These are phyloP conservation scores for Setophaga kirtlandii DNA, from an alignment of 2,113 vertebrate species.

Conservation along the genomic window DNA sequence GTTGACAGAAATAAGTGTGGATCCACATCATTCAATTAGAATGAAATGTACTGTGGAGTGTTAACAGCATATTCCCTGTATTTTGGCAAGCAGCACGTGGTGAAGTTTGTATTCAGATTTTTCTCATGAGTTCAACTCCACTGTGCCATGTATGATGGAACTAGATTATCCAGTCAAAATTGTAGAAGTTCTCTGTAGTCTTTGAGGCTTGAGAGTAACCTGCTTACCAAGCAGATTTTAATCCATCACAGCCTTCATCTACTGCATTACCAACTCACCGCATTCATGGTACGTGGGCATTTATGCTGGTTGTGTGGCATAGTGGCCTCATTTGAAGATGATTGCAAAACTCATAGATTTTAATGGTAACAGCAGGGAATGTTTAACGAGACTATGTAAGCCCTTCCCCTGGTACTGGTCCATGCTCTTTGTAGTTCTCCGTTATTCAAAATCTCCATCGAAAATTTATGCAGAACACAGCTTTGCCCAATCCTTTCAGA, in stretches of 20 bases:
- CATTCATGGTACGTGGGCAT: not conserved
- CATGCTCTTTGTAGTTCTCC: not conserved
- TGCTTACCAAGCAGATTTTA: not conserved
- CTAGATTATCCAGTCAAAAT: not conserved
- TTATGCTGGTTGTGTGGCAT: not conserved
- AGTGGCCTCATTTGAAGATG: not conserved
- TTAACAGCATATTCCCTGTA: not conserved
- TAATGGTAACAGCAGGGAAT: not conserved
- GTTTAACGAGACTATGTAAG: not conserved
- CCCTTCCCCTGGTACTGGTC: not conserved
- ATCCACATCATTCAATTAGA: not conserved
- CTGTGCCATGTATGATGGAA: not conserved
- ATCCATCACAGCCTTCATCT: not conserved
- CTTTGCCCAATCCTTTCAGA: not conserved
- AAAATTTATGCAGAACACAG: not conserved
- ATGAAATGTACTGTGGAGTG: not conserved
- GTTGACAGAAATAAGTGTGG: not conserved
- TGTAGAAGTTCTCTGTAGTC: not conserved
- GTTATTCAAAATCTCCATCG: rapidly evolving
- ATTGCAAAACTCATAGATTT: not conserved
- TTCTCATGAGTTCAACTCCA: not conserved
- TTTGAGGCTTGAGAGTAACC: not conserved
- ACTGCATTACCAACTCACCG: not conserved
- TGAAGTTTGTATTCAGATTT: not conserved
- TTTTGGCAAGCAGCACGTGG: not conserved